These are phyloP conservation scores for Sciaenops ocellatus DNA, from an alignment of 2,797 vertebrate genomes.

Conservation along the genomic window DNA sequence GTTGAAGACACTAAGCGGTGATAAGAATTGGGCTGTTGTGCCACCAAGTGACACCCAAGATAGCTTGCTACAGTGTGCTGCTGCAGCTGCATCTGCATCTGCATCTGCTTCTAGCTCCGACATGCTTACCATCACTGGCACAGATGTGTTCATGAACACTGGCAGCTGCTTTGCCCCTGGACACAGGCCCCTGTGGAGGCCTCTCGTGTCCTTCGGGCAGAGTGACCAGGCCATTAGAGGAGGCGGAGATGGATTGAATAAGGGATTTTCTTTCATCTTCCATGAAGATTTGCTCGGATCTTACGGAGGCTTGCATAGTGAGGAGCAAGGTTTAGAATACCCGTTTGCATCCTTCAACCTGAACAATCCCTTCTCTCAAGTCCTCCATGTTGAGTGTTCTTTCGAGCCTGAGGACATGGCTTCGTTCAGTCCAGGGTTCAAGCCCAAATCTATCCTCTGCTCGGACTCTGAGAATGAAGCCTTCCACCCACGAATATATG, in stretches of 20 bases:
- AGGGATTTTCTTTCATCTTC: conserved; percentile 99
- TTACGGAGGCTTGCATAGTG: conserved; percentile 92
- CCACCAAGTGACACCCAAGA: conserved; percentile 88
- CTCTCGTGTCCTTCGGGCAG: conserved; percentile 94
- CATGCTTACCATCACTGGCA: conserved; percentile 95
- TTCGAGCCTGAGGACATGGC: conserved; percentile 98
- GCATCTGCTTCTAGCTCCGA: conserved; percentile 85
- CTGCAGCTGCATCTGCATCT: conserved; percentile 75
- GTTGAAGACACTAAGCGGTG: conserved; percentile 91
- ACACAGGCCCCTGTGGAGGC: conserved; percentile 95
- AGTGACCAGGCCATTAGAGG: conserved; percentile 89
- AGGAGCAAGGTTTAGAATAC: conserved; percentile 95
- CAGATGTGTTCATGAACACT: conserved; percentile 97
- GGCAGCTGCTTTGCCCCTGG: conserved; percentile 95
- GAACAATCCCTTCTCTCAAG: conserved; percentile 98
- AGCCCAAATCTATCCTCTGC: conserved; percentile 98
- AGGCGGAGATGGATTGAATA: conserved; percentile 92
- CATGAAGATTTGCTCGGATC: conserved; percentile 99
- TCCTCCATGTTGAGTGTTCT: conserved; percentile 98
- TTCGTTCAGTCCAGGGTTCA: conserved; percentile 96
- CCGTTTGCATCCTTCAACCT: conserved; percentile 97
- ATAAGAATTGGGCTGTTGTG: conserved; percentile 95
- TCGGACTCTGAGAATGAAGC: conserved; percentile 95
- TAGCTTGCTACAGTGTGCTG: conserved; percentile 91
- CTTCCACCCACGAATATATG: conserved; percentile 93